Base-by-base conservation (phyloP, 2,113 vertebrate species). In the Gadus chalcogrammus region DNA sequence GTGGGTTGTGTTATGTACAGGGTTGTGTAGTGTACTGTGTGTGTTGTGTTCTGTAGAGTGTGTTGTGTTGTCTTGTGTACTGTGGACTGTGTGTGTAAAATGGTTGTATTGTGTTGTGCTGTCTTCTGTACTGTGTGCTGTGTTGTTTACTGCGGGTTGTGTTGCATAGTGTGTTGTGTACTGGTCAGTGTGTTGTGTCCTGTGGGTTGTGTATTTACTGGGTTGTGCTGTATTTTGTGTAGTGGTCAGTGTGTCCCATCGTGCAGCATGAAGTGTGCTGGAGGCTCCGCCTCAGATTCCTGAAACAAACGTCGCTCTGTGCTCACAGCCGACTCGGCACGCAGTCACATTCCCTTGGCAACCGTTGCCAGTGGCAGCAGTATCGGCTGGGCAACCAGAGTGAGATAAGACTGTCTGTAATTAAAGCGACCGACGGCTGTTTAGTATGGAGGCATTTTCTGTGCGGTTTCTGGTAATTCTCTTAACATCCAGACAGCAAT, bases 241-340 rank as follows among this genome's bases (percentile, higher is more conserved):
- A 56, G 56, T 2, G 5, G 59, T 38, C 27, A 22, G 42, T 72
- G 58, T 70, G 53, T 66, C 55, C 60, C 22, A 69, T 15, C 1
- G 53, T n/a, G 35, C 68, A 67, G 24, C n/a, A 61, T 18, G 27
- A 61, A 53, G 62, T 55, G 70, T 56, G 56, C 62, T n/a, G 63
- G 31, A 35, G 31, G 68, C 18, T 61, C 5, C 53, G 31, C 55
- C 18, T 69, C 65, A 69, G 58, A 66, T 65, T 18, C 17, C 65
- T 78, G 81, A 80, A 80, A 79, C 72, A 79, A 81, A 65, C 65
- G 67, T 18, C 72, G 31, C 52, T 64, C 61, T 81, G 70, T 72
- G n/a, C 42, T 65, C 0, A 6, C 4, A 63, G 61, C 64, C 66
- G 52, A 69, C 72, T 7, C 74, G 71, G 59, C 69, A 75, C 67